Base-by-base conservation (phyloP, 2,797 vertebrate genomes). In the Tokudaia tokunoshimensis region DNA sequence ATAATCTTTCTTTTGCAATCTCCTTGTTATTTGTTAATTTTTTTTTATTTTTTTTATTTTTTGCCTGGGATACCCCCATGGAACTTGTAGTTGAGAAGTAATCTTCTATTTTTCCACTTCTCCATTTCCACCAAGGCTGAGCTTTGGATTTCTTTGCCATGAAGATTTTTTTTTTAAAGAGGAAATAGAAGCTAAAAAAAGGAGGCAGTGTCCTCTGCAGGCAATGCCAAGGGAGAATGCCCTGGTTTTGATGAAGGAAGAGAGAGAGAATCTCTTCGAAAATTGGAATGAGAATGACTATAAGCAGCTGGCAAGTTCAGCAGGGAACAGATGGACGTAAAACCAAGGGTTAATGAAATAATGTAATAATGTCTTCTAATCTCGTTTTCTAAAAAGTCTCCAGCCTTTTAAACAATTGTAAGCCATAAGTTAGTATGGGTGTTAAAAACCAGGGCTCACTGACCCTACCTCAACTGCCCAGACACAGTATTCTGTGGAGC, bases 401-500 rank as follows among this genome's bases (percentile, higher is more conserved):
- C 11, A 70, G 24, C 1, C 61, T 94, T 95, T 76, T 55, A n/a
- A 85, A 78, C 29, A 84, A 91, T 67, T n/a, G 80, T 88, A 87
- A 90, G 44, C 57, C 72, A 17, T 44, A 79, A 44, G 59, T 44
- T 86, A 79, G 52, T 37, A 65, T 78, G 65, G 5, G 52, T 82
- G 34, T 65, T 74, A 63, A 81, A 93, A 70, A 86, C n/a, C 37
- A 82, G 34, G 44, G 17, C 37, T 47, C 26, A 65, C 3, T 10
- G 41, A 84, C 5, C 1, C 15, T 17, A 13, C 50, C 6, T 6
- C 2, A 15, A 20, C 55, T 84, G 50, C 24, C 6, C 83, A 6
- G 20, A 50, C 65, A 24, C 26, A 65, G 19, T 5, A 14, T 4
- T 31, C 13, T 22, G 0, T 20, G 57, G 37, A 61, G 14, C 24